Evolutionary conservation across 2,888 invertebrate species (phyloP), one percentile per base, ranked within the genome.

Genomic region (Marasmarcha lunaedactyla): DNA sequence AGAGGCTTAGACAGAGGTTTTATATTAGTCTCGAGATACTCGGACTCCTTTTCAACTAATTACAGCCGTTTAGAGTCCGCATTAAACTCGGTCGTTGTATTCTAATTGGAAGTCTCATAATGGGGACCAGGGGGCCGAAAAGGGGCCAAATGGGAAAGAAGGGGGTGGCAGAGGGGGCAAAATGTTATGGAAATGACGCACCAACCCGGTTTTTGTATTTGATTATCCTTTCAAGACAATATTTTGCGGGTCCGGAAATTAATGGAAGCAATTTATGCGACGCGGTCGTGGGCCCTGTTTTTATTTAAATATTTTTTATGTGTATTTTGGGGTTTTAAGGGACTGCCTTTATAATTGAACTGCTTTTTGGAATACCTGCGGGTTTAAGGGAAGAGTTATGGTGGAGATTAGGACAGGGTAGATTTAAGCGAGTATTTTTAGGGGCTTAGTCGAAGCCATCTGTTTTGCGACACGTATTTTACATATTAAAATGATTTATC

Each of bases 151-250:
- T 70, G 64, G 71, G 73, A 48, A 71, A 70, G 64, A 70, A 66
- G 59, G 60, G 66, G 69, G 64, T 63, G 50, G 44, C 47, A 52
- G 49, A 55, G 57, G 54, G 53, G 46, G 59, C 63, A 55, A 68
- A 73, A 77, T 78, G 71, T 77, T 73, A 81, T 81, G 83, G 79
- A 83, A 81, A 83, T 83, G 79, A 81, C 78, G 77, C 76, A 78
- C 74, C 76, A 66, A 79, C 76, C 79, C 73, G 71, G 73, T 77
- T 83, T 83, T 81, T 79, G 79, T 83, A 81, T 83, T 81, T 81
- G 81, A 83, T 83, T 81, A 81, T 81, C 79, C 83, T 81, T 83
- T 83, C 81, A 83, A 83, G 83, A 83, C 79, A 83, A 83, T 83
- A 83, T 83, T 83, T 83, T 71, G 77, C 71, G 69, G 72, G 69